Evolutionary conservation across 2,888 invertebrate species (phyloP).

Genomic region (Conops quadrifasciatus): DNA sequence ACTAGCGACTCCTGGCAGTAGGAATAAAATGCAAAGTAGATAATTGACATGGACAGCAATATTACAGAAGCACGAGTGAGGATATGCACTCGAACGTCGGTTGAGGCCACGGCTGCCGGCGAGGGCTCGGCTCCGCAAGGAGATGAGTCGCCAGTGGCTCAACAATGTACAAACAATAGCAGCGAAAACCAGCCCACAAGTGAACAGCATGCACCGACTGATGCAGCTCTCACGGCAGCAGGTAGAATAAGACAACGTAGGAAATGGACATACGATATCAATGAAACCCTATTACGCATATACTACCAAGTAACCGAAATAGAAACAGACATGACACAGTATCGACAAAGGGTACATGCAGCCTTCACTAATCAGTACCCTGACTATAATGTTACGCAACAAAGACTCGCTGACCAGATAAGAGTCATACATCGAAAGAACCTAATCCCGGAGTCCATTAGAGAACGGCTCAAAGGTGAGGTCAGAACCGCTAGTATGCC

Average conservation of each 20-base stretch:
- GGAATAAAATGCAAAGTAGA: not conserved
- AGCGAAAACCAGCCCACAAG: conserved; percentile 13
- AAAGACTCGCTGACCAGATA: conserved; percentile 8
- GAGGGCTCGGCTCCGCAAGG: conserved; percentile 37
- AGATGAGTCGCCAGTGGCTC: conserved; percentile 40
- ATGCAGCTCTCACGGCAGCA: conserved; percentile 27
- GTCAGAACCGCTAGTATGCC: not conserved
- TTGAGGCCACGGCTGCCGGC: conserved; percentile 40
- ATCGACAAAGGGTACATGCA: not conserved
- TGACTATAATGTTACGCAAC: not conserved
- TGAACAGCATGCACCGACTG: conserved; percentile 15
- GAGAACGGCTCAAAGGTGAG: not conserved
- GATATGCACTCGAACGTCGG: conserved; percentile 41
- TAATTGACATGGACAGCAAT: conserved; percentile 12
- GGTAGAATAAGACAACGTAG: conserved; percentile 5
- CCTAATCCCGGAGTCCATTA: not conserved
- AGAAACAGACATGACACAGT: conserved; percentile 10
- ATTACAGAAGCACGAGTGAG: conserved; percentile 36
- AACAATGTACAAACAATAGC: not conserved
- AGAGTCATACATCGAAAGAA: conserved; percentile 3
- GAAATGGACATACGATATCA: conserved; percentile 2
- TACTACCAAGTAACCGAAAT: not conserved
- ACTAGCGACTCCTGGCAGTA: not conserved
- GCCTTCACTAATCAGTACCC: not conserved
- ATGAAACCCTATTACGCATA: conserved; percentile 14